Conservation (phyloP, 1,140 invertebrate species). For the Cyrtorhinus lividipennis region DNA sequence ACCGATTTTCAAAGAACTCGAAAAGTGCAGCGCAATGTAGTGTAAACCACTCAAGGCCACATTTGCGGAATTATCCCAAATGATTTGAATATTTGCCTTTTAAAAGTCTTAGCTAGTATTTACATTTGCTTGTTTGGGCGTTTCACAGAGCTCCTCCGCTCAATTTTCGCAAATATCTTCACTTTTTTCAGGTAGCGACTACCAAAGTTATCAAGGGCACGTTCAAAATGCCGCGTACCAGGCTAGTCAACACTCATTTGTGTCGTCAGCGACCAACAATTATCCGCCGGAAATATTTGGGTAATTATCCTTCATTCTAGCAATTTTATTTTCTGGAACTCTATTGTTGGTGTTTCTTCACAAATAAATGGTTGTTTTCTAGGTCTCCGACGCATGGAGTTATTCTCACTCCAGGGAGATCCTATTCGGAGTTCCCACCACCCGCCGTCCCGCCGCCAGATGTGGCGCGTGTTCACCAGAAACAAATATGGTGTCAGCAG, state of each 20-base stretch:
- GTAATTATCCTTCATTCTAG: background rate
- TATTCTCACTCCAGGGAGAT: constrained; percentile 2
- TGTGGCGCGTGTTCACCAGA: background rate
- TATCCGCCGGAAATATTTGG: constrained; percentile 3
- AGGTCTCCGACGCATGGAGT: constrained; percentile 17
- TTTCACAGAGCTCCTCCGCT: too few relatives aligned
- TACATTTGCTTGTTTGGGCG: too few relatives aligned
- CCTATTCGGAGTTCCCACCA: constrained; percentile 8
- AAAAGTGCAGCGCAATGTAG: too few relatives aligned
- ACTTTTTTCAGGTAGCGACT: constrained; percentile 12
- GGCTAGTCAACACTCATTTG: constrained; percentile 2
- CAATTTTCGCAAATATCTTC: background rate
- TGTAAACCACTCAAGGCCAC: background rate
- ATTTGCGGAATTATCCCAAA: too few relatives aligned
- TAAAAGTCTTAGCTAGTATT: too few relatives aligned
- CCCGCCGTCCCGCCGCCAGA: background rate
- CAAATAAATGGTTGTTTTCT: constrained; percentile 6
- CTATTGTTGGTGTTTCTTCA: too few relatives aligned
- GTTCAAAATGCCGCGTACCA: constrained; percentile 13
- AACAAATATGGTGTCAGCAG: constrained; percentile 11
- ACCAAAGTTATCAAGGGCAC: background rate
- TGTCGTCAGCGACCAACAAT: background rate
- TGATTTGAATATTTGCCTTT: too few relatives aligned
- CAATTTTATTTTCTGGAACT: too few relatives aligned
- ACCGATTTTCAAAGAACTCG: too few relatives aligned